phyloP scores from a whole-genome alignment of 2,113 vertebrate species.

The Arizona elegans region DNA sequence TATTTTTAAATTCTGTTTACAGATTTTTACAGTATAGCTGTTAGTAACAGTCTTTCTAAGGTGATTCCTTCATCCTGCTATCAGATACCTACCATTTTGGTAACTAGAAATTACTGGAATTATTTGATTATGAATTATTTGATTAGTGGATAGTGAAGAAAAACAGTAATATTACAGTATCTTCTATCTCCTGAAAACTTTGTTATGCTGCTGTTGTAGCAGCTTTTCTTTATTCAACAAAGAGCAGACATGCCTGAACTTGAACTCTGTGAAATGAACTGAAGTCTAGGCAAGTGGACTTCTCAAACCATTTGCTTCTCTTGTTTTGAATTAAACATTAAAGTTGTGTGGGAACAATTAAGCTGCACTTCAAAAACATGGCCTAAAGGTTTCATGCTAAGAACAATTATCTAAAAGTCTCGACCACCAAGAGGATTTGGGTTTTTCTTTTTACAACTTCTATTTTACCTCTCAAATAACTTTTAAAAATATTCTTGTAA shows the following conservation, averaged over 20 bases:
- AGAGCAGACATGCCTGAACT: not conserved
- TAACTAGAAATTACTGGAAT: not conserved
- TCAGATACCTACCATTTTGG: not conserved
- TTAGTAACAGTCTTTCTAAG: not conserved
- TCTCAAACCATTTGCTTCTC: not conserved
- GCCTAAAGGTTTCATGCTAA: not conserved
- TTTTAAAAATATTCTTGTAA: constrained; percentile 63
- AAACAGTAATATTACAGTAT: not conserved
- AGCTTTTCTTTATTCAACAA: not conserved
- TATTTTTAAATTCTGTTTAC: not conserved
- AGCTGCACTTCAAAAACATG: constrained; percentile 32
- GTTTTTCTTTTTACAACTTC: constrained; percentile 49
- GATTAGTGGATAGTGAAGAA: not conserved
- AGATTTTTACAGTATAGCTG: not conserved
- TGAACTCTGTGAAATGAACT: not conserved
- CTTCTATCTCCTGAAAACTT: not conserved
- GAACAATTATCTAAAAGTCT: constrained; percentile 43
- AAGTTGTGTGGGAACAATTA: not conserved
- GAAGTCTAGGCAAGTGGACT: not conserved
- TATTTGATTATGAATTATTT: not conserved
- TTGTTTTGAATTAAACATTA: not conserved
- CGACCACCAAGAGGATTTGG: constrained; percentile 52
- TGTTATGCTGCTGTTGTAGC: not conserved
- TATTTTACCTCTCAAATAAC: constrained; percentile 62
- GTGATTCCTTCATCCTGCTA: not conserved